Base-by-base conservation (phyloP, 1,140 invertebrate genomes). In the Drosophila funebris region DNA sequence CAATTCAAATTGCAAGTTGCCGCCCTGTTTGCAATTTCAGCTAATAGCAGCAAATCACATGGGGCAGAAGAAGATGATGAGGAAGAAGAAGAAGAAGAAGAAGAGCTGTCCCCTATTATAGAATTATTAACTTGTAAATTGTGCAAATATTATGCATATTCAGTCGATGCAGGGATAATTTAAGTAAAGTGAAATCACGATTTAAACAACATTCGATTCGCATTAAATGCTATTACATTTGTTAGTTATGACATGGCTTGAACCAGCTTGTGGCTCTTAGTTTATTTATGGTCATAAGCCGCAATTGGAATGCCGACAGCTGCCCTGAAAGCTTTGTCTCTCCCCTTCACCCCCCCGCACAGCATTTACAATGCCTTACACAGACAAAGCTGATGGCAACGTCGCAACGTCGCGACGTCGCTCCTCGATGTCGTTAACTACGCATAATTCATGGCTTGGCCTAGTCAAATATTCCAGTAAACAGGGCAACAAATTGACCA, bases 251-350 rank as follows among this genome's bases (percentile, higher is more conserved):
- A 48, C 43, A 64, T 41, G 54, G 39, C 41, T 31, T 16, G 22
- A 22, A 14, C 16, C 22, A 3, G 33, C 9, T 29, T 44, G 14
- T 18, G 27, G 33, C 57, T 27, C 52, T 46, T 70, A 58, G 54
- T 37, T 41, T 61, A 80, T 81, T 85, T 87, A 85, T 85, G 81
- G 69, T 18, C 78, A 81, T 85, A 81, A 81, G 76, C 75, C 78
- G 74, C 81, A 87, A 78, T 82, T 69, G 69, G 63, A 87, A 87
- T 87, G 81, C 78, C 66, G 71, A 57, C 63, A 68, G 29, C 72
- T 64, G 69, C 58, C 53, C 54, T 24, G 43, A 46, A 54, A 53
- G 41, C 48, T 29, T 22, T 44, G 20, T 11, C 20, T 22, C 58
- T 54, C 58, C 46, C 66, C 31, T 36, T 11, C 20, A 16, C 58